A percentile compares a stretch with the other conserved stretches of the same genome.
Evolutionary conservation across 1,140 invertebrate genomes (phyloP).

Genomic region (Lepidurus couesii): DNA sequence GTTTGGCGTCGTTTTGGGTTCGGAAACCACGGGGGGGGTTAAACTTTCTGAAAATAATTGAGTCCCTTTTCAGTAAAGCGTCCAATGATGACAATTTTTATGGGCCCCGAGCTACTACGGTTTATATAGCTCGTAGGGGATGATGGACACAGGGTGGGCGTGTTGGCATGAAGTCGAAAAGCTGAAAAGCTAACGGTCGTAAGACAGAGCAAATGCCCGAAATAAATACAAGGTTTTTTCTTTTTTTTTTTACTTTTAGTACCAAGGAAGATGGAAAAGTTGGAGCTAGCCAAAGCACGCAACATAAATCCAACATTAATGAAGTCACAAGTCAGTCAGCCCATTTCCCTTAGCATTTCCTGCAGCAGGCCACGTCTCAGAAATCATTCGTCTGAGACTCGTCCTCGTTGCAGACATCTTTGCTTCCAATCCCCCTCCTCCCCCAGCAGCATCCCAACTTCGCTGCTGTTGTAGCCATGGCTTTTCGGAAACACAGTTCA

Average conservation of each 20-base stretch:
- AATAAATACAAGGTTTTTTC: slow-evolving; percentile 5
- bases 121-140: neutral
- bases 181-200: neutral
- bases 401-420: neutral
- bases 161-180: neutral
- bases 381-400: neutral
- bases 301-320: slow-evolving; percentile 19
- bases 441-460: neutral
- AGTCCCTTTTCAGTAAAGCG: neutral
- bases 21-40: no score
- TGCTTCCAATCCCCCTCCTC: neutral
- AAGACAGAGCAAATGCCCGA: slow-evolving; percentile 14
- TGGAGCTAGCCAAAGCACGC: slow-evolving; percentile 5
- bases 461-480: neutral
- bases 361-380: neutral
- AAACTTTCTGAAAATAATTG: neutral
- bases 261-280: neutral
- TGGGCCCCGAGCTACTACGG: neutral
- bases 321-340: slow-evolving; percentile 21
- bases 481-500: neutral
- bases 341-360: slow-evolving; percentile 11
- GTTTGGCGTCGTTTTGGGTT: no score
- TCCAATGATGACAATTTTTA: neutral
- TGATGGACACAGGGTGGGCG: neutral
- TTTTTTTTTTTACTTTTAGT: neutral